Base-by-base conservation (phyloP, 2,888 invertebrate species). In the Tillus elongatus region DNA sequence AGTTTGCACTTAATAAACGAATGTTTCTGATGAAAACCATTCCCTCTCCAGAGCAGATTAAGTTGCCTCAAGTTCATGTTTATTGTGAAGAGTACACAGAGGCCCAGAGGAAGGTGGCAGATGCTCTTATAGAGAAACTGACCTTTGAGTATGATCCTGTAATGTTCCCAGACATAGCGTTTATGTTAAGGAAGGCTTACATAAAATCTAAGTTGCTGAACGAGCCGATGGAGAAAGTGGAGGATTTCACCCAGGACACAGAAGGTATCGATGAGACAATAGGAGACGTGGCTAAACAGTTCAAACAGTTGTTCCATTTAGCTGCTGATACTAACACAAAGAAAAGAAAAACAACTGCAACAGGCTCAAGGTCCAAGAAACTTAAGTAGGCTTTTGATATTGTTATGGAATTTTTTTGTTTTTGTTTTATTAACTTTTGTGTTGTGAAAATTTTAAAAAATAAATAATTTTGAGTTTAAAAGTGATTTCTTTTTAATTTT, bases 121-220 rank as follows among this genome's bases (percentile, higher is more conserved):
- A 19, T 19, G n/a, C 6, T 8, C n/a, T 19, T 6, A 19, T 19
- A 6, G 24, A 19, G 24, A n/a, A 6, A 8, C 24, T 19, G 6
- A n/a, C 6, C 6, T 19, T 19, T n/a, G n/a, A 19, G 24, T 19
- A 19, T 19, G 24, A 19, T 19, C 24, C 24, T 6, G 6, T n/a
- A 6, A 6, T 8, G 24, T 19, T 19, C 24, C 24, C 24, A 19
- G 24, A 19, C n/a, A n/a, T 6, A 6, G 24, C n/a, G 6, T 6
- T n/a, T 8, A 6, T 19, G 6, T 8, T 6, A 19, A 6, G n/a
- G 6, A 19, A n/a, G 24, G 24, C 24, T 19, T 19, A 19, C 24
- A n/a, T 19, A n/a, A 19, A 19, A n/a, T 19, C 24, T 6, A 19
- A n/a, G 24, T 19, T 19, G 24, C 24, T 19, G 24, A n/a, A 19